Conservation (phyloP, 2,113 vertebrate genomes). For the Sciurus niger region DNA sequence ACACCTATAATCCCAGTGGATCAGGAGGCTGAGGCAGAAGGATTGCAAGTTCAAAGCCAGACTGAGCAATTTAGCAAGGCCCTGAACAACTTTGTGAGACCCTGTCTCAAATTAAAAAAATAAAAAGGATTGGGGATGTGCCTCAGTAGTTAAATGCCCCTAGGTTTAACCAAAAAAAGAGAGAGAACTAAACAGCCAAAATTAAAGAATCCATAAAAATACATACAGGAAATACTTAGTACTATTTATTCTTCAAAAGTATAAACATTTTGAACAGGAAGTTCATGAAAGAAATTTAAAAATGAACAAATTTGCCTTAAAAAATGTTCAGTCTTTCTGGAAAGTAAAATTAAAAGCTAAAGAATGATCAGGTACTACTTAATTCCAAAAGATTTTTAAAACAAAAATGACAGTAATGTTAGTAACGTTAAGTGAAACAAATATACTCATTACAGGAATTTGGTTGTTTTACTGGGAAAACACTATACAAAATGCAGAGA, state of each 20-base stretch:
- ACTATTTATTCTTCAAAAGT: background rate
- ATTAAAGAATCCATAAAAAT: background rate
- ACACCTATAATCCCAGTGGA: too few species aligned
- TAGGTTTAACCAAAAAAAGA: background rate
- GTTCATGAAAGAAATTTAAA: background rate
- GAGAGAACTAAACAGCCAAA: background rate
- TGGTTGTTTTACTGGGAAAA: background rate
- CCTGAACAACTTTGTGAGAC: too few species aligned
- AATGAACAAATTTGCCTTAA: background rate
- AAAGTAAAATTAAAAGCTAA: conserved; percentile 32
- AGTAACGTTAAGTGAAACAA: background rate
- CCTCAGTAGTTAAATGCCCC: too few species aligned
- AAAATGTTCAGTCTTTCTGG: background rate
- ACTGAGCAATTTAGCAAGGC: too few species aligned
- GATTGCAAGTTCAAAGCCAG: too few species aligned
- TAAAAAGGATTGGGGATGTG: too few species aligned
- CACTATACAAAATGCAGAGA: background rate
- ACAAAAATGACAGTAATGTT: conserved; percentile 1
- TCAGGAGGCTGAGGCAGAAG: too few species aligned
- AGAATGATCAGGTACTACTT: background rate
- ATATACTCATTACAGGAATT: background rate
- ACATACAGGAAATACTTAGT: background rate
- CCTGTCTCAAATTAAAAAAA: too few species aligned
- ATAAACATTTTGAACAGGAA: background rate
- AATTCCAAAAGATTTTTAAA: background rate